Percentiles rank a stretch among this genome's conserved stretches.
These are phyloP conservation scores for Parapsyche elsis DNA, from an alignment of 1,140 invertebrate genomes.

Conservation along the genomic window DNA sequence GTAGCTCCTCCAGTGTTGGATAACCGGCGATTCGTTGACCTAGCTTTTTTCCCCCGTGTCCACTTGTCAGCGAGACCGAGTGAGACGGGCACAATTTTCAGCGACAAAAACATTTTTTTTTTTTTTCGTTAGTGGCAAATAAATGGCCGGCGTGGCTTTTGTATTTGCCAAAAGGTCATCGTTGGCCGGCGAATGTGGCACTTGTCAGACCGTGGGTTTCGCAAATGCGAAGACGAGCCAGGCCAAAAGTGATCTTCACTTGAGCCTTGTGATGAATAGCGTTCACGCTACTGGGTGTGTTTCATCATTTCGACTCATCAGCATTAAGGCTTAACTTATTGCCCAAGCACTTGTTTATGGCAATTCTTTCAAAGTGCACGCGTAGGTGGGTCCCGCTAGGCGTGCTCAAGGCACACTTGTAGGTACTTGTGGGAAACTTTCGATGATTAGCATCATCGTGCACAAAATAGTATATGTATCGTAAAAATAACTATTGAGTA, in stretches of 20 bases:
- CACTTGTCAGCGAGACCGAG: too few relatives aligned
- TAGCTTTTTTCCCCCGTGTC: conserved; percentile 13
- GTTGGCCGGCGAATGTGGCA: neutral
- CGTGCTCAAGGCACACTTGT: too few relatives aligned
- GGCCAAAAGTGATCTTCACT: conserved; percentile 32
- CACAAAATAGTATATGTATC: too few relatives aligned
- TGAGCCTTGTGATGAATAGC: conserved; percentile 30
- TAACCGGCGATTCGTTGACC: conserved; percentile 36
- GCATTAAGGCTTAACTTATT: conserved; percentile 30
- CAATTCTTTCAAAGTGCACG: too few relatives aligned
- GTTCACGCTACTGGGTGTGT: conserved; percentile 35
- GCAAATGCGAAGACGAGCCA: neutral
- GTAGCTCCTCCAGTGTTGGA: conserved; percentile 1
- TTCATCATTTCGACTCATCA: conserved; percentile 33
- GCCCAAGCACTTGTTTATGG: neutral
- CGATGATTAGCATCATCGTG: too few relatives aligned
- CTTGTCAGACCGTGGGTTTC: neutral
- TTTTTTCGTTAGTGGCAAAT: too few relatives aligned
- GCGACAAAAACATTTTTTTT: neutral
- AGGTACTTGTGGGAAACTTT: too few relatives aligned
- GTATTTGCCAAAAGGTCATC: conserved; percentile 15
- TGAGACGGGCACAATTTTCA: conserved; percentile 15
- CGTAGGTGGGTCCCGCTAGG: too few relatives aligned
- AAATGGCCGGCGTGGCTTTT: neutral
- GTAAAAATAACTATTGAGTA: too few relatives aligned